A percentile compares a stretch with the other conserved stretches of the same genome.
These are phyloP conservation scores for Poecilobothrus nobilitatus DNA, from an alignment of 2,888 invertebrate species.

Conservation along the genomic window DNA sequence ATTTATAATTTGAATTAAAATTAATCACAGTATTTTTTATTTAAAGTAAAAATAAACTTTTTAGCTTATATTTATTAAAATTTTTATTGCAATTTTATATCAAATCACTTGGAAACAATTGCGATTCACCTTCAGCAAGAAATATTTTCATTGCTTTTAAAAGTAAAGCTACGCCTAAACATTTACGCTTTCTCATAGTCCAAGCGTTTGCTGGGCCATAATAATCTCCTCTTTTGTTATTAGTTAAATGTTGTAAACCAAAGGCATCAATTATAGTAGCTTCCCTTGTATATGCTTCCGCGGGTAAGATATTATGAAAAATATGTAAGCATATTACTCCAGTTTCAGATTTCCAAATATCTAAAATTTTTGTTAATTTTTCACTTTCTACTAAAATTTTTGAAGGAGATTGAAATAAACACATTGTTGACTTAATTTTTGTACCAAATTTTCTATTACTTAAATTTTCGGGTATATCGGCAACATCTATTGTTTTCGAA, in stretches of 20 bases:
- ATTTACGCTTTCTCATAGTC: constrained; percentile 59
- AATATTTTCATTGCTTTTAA: constrained; percentile 77
- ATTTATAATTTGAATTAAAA: too few species aligned
- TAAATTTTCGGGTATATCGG: not conserved
- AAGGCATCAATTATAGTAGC: constrained; percentile 90
- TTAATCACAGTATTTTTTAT: too few species aligned
- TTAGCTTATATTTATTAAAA: too few species aligned
- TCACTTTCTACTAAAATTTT: constrained; percentile 28
- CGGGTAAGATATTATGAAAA: constrained; percentile 82
- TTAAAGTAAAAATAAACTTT: too few species aligned
- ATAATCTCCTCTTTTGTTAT: constrained; percentile 70
- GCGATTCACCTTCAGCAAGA: constrained; percentile 80
- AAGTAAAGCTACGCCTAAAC: constrained; percentile 69
- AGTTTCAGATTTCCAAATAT: constrained; percentile 73
- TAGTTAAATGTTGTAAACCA: constrained; percentile 65
- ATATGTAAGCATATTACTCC: constrained; percentile 88
- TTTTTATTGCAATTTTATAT: constrained; percentile 29
- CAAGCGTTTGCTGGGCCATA: constrained; percentile 71
- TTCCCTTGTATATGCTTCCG: constrained; percentile 89
- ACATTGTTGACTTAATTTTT: not conserved
- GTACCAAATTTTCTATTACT: not conserved
- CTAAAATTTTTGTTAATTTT: constrained; percentile 72
- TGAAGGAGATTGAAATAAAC: constrained; percentile 23
- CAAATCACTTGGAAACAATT: constrained; percentile 68
- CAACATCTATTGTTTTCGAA: not conserved